Base-by-base conservation (phyloP, 2,888 invertebrate genomes). In the Drosophila koepferae region DNA sequence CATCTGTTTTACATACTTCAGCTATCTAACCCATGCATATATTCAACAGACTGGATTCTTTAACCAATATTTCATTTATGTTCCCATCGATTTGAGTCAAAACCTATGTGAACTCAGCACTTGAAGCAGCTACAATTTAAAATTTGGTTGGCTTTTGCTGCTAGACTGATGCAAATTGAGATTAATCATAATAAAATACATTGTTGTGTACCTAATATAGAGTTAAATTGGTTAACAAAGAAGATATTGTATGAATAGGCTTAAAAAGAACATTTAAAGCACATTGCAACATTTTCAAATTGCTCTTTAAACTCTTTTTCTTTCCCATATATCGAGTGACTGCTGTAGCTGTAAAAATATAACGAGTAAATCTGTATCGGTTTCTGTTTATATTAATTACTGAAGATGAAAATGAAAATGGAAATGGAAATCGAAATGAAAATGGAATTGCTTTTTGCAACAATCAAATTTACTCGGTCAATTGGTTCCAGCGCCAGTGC, bases 401-500 rank as follows among this genome's bases (percentile, higher is more conserved):
- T 59, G n/a, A 8, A 16, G n/a, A 56, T 48, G 48, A 9, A 38
- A 18, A 28, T 59, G 44, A 6, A n/a, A 41, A 41, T 41, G 36
- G 1, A 31, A 43, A 56, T 41, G 31, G 31, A 43, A 48, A 48
- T 28, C 49, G 49, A 51, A 34, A 51, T 59, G 36, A 18, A 44
- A 43, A 34, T 34, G 31, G 56, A 51, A 59, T 48, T n/a, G 56
- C 56, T 18, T 20, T 56, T 56, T 18, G 43, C 5, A 18, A 20
- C 56, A 58, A 58, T 58, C 34, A 44, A 44, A 34, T 34, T 58
- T 34, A 34, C 7, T 34, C 34, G 40, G 12, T 14, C 43, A 68
- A 44, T 58, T 18, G 43, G 44, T 41, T 38, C n/a, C 49, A 59
- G 34, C 43, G 34, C n/a, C 48, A 44, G 43, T 43, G 12, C 4